Base-by-base conservation (phyloP, 2,797 vertebrate species). In the Neosilurus mollespiculum region DNA sequence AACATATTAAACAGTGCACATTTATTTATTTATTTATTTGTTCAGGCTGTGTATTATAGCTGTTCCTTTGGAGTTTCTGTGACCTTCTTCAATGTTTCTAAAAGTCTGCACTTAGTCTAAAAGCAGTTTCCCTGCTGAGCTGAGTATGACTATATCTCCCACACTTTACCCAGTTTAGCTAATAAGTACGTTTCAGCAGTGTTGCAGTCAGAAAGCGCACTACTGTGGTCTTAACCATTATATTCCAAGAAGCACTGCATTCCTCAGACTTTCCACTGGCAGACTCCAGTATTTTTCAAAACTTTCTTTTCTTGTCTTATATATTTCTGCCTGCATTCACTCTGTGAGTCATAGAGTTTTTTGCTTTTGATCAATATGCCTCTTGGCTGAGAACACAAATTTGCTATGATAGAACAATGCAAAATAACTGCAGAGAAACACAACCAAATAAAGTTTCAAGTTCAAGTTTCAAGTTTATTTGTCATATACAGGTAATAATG, bases 121-220 rank as follows among this genome's bases (percentile, higher is more conserved):
- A 73, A 30, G 24, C 26, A 10, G 51, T 79, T 65, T 54, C 18
- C 62, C 49, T 14, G 34, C 62, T 66, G 78, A 30, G 78, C 64
- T 53, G 78, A 80, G 95, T 95, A 93, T 96, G 95, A 95, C 96
- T 94, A 96, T 94, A 95, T 91, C 92, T 83, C 91, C 93, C 92
- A 92, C 93, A 91, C 92, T 92, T 92, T 95, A 95, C 94, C 95
- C 90, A 90, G 93, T 97, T 97, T 96, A 95, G 94, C 94, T 95
- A 92, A 94, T 95, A 94, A 94, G 92, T 93, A 94, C 93, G 92
- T 94, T 94, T 94, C 93, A 93, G 93, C 66, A 65, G 78, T 30
- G 16, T 5, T 30, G 62, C 49, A 34, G 62, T 53, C 24, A 14
- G 49, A 43, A 15, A 66, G 62, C 62, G 2, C 30, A 73, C 3